Conservation (phyloP, 2,888 invertebrate genomes). For the Cartodere bifasciata region DNA sequence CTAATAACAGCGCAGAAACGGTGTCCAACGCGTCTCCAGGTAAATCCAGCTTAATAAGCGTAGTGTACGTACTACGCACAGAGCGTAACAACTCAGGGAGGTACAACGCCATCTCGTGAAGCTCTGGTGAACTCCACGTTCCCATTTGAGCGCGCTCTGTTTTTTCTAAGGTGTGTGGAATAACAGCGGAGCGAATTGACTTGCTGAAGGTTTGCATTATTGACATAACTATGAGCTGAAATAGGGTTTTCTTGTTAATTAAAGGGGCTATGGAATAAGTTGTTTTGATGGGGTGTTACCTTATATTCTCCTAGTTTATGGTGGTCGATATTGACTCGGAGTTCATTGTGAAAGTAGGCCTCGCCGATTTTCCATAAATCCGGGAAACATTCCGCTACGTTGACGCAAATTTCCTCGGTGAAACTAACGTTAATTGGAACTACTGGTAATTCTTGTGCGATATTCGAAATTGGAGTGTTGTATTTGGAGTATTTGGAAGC, state of each 20-base stretch:
- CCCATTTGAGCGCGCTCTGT: slow-evolving; percentile 36
- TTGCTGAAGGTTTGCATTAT: slow-evolving; percentile 63
- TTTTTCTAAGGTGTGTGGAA: slow-evolving; percentile 48
- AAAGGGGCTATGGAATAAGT: neutral
- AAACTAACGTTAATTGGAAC: slow-evolving; percentile 61
- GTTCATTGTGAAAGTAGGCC: slow-evolving; percentile 82
- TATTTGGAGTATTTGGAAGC: slow-evolving; percentile 30
- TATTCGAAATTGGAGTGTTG: slow-evolving; percentile 18
- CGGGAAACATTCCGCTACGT: slow-evolving; percentile 65
- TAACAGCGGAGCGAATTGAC: slow-evolving; percentile 58
- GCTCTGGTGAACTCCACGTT: slow-evolving; percentile 40
- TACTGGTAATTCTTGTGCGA: slow-evolving; percentile 26
- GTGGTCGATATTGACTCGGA: slow-evolving; percentile 59
- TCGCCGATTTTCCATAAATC: slow-evolving; percentile 94
- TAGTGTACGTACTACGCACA: slow-evolving; percentile 67
- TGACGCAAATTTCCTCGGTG: slow-evolving; percentile 65
- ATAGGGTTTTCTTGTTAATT: no score
- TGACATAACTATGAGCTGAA: slow-evolving; percentile 64
- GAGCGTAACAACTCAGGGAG: slow-evolving; percentile 69
- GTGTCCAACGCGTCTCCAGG: slow-evolving; percentile 80
- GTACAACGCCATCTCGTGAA: slow-evolving; percentile 49
- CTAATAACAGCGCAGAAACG: slow-evolving; percentile 72
- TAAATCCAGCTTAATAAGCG: slow-evolving; percentile 71
- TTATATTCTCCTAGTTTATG: slow-evolving; percentile 41
- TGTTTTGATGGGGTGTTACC: slow-evolving; percentile 6